Base-by-base conservation (phyloP, 1,140 invertebrate genomes). In the Parasteatoda tepidariorum region DNA sequence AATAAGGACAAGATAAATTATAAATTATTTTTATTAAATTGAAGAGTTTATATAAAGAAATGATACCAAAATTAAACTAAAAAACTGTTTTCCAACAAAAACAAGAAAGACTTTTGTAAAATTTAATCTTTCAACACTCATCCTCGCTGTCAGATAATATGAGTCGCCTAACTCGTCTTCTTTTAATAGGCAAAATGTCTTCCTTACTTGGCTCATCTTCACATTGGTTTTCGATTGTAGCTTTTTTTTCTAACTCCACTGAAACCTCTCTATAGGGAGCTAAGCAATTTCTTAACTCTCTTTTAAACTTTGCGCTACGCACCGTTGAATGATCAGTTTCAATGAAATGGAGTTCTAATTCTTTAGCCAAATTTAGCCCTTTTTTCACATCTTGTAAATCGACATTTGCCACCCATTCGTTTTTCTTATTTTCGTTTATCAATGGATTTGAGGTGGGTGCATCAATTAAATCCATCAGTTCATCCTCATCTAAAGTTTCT, bases 21-120 rank as follows among this genome's bases (percentile, higher is more conserved):
- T 41, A 68, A 68, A 68, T 41, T 48, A 30, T 68, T 68, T 30
- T 68, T 24, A 68, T 48, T 68, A 22, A 68, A 68, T 30, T 68
- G 22, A 30, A 38, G 34, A 24, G 22, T 41, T 41, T 18, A 68
- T 68, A 68, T 30, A 68, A 68, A 18, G 30, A 68, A 30, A 22
- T 30, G 18, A 68, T n/a, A n/a, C n/a, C n/a, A n/a, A n/a, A n/a
- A n/a, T n/a, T n/a, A n/a, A n/a, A n/a, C n/a, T n/a, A n/a, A n/a
- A n/a, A n/a, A n/a, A n/a, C 62, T 31, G 15, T 31, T 31, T 59
- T 59, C n/a, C 62, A 31, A 66, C 11, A 66, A 66, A 66, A 31
- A 66, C 62, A 33, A 33, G 0, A 68, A 68, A 41, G 18, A 48
- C 34, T 30, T 68, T 30, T 48, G 22, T 24, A 68, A 68, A 68